phyloP scores from a whole-genome alignment of 2,797 vertebrate genomes.

The Botia almorhae region DNA sequence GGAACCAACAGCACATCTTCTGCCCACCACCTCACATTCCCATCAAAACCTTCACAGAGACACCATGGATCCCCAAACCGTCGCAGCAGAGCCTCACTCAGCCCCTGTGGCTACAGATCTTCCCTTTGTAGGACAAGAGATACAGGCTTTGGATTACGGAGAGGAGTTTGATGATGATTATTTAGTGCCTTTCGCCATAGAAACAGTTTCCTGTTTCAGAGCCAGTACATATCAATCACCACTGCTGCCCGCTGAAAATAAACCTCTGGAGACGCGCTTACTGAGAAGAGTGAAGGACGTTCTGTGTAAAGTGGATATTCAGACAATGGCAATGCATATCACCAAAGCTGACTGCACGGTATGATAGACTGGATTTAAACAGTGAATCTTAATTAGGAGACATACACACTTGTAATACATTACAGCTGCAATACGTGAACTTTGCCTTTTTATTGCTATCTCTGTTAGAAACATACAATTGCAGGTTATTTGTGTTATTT shows the following conservation, averaged over 20 bases:
- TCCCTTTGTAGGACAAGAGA: constrained; percentile 76
- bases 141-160: constrained; percentile 64
- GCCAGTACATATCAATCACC: constrained; percentile 81
- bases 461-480: no score
- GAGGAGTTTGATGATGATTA: constrained; percentile 72
- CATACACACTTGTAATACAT: no score
- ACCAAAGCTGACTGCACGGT: constrained; percentile 93
- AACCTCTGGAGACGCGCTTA: constrained; percentile 87
- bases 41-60: constrained; percentile 44
- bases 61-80: constrained; percentile 65
- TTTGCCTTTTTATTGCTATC: no score
- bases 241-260: constrained; percentile 87
- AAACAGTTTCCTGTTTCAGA: constrained; percentile 85
- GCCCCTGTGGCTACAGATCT: constrained; percentile 80
- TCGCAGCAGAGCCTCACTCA: constrained; percentile 60
- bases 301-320: constrained; percentile 84
- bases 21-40: constrained; percentile 78
- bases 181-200: constrained; percentile 78
- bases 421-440: no score
- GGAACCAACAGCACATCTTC: constrained; percentile 54
- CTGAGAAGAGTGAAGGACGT: constrained; percentile 91
- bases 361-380: neutral
- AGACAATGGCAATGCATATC: constrained; percentile 86
- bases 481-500: no score
- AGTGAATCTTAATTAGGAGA: neutral